Base-by-base conservation (phyloP, 2,797 vertebrate genomes). In the Eulemur mongoz region DNA sequence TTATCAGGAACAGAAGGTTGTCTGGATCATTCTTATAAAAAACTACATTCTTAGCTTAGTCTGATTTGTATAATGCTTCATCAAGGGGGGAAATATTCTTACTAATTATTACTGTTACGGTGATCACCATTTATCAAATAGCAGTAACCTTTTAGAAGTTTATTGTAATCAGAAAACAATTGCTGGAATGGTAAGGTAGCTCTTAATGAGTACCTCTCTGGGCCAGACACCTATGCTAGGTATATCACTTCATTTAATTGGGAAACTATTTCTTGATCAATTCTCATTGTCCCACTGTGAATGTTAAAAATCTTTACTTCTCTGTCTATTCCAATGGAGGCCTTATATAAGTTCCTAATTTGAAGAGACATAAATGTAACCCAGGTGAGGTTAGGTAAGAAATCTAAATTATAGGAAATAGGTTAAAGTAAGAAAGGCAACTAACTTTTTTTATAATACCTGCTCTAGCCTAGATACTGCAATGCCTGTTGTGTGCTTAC, bases 81-180 rank as follows among this genome's bases (percentile, higher is more conserved):
- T 73, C 48, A 81, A 12, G 59, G n/a, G 59, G n/a, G 4, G 18
- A 80, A 50, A 0, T 89, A 35, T 48, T 72, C 15, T 78, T 48
- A 67, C 75, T 92, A 45, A 78, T 61, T 67, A 50, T 90, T 79
- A 86, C 23, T 92, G 5, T 82, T 94, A 72, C 11, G 38, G 7
- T 79, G 18, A 38, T 78, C 35, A 75, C 38, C 17, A 87, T 43
- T 89, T 84, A 92, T 61, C 43, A 83, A 61, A 69, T 83, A 91
- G 54, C 40, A n/a, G 10, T 54, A 83, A 45, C 35, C 13, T 54
- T 87, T 59, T 22, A 72, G 12, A 81, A 20, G 12, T 79, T 88
- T 80, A 3, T 91, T 73, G 8, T 78, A 57, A 93, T 91, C 20
- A 88, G 61, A 92, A 95, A 78, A 75, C 79, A 82, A 72, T 92